These are phyloP conservation scores for Petrocephalus zakoni DNA, from an alignment of 2,113 vertebrate species.

Conservation along the genomic window DNA sequence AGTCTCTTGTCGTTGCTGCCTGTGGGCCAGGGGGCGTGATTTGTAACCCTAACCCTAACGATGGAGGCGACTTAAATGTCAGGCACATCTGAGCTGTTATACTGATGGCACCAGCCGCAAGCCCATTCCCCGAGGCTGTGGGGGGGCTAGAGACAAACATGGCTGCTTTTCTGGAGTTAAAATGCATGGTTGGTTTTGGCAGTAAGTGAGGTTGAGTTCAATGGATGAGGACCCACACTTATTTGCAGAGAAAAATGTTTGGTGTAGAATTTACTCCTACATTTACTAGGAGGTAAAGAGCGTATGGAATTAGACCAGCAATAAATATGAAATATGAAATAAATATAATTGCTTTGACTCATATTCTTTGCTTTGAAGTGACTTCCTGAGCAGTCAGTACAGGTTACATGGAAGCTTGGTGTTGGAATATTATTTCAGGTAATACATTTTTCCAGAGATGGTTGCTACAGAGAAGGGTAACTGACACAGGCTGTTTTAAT, in stretches of 20 bases:
- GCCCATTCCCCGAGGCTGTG: not conserved
- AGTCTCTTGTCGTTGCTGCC: not conserved
- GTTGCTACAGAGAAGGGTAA: not conserved
- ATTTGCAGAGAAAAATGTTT: not conserved
- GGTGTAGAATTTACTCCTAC: not conserved
- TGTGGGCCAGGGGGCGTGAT: not conserved
- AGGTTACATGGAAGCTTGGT: not conserved
- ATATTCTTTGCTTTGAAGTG: not conserved
- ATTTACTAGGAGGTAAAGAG: not conserved
- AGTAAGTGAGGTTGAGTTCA: not conserved
- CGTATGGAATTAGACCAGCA: not conserved
- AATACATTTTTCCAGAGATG: not conserved
- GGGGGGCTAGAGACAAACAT: not conserved
- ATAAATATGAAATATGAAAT: not conserved
- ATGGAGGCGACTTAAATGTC: not conserved
- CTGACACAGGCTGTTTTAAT: not conserved
- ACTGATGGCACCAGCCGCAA: not conserved
- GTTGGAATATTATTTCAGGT: not conserved
- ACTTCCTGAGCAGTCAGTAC: not conserved
- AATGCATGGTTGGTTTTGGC: not conserved
- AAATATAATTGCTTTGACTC: not conserved
- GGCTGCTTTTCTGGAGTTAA: not conserved
- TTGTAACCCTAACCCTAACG: not conserved
- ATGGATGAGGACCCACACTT: not conserved
- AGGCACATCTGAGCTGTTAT: not conserved